Evolutionary conservation across 1,140 invertebrate genomes (phyloP).

Genomic region (Rhopalosiphum maidis): DNA sequence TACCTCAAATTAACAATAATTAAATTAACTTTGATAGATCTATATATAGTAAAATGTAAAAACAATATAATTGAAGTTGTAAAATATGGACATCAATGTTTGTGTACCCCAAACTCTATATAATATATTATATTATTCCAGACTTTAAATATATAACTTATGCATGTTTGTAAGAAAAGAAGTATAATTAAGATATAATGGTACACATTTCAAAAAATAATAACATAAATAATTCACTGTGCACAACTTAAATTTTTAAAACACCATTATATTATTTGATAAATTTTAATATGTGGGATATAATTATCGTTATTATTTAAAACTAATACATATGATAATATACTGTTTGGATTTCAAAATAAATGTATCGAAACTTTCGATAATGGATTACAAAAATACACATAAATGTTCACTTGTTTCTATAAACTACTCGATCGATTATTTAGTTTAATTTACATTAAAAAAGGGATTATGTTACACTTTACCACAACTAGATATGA

Average conservation of each 20-base stretch:
- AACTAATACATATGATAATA: conserved; percentile 31
- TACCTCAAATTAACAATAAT: neutral
- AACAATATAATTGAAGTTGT: neutral
- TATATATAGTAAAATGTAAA: neutral
- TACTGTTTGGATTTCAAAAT: conserved; percentile 47
- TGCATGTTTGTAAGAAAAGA: neutral
- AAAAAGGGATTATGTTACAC: conserved; percentile 62
- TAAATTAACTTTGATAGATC: neutral
- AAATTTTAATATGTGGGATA: neutral
- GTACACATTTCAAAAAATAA: conserved; percentile 23
- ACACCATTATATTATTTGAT: conserved; percentile 20
- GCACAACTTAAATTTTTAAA: conserved; percentile 17
- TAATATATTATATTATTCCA: neutral
- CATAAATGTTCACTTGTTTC: conserved; percentile 28
- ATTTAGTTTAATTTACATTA: conserved; percentile 32
- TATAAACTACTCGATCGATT: conserved; percentile 58
- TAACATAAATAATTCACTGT: conserved; percentile 28
- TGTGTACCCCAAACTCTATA: neutral
- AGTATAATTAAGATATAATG: neutral
- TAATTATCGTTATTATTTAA: conserved; percentile 8
- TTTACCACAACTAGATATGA: conserved; percentile 79
- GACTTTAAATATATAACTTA: neutral
- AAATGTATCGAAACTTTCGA: conserved; percentile 26
- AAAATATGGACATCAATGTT: neutral
- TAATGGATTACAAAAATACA: conserved; percentile 57